These are phyloP conservation scores for Adoxophyes honmai DNA, from an alignment of 1,140 invertebrate genomes.

Conservation along the genomic window DNA sequence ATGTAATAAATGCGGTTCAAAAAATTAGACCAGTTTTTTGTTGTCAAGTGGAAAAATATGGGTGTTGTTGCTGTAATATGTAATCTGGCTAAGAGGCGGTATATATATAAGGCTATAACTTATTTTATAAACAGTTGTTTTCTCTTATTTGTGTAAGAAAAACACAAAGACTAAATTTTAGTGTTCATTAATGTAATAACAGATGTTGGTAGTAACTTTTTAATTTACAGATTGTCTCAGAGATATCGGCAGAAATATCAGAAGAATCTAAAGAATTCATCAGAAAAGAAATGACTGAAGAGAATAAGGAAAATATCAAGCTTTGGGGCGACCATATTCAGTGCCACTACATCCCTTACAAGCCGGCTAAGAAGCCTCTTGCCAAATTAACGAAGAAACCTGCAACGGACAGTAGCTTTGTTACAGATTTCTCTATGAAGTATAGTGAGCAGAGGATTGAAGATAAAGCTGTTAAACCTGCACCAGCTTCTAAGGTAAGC, in stretches of 20 bases:
- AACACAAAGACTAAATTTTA: no score
- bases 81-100: no score
- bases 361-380: constrained; percentile 51
- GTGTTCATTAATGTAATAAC: no score
- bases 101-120: no score
- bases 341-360: constrained; percentile 52
- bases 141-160: no score
- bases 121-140: no score
- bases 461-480: constrained; percentile 29
- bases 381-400: constrained; percentile 65
- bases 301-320: constrained; percentile 48
- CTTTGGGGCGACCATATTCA: constrained; percentile 70
- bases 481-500: constrained; percentile 30
- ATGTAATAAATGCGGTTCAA: no score
- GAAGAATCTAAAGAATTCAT: constrained; percentile 72
- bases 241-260: constrained; percentile 61
- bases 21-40: no score
- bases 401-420: constrained; percentile 52
- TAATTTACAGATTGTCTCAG: constrained; percentile 65
- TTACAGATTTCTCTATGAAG: constrained; percentile 73
- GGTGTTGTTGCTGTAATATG: no score
- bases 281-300: constrained; percentile 52
- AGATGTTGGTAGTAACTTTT: no score
- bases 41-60: no score
- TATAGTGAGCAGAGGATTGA: constrained; percentile 36